A percentile compares a stretch with the other conserved stretches of the same genome.
Conservation (phyloP, 2,888 invertebrate species). For the Agonopterix heracliana region DNA sequence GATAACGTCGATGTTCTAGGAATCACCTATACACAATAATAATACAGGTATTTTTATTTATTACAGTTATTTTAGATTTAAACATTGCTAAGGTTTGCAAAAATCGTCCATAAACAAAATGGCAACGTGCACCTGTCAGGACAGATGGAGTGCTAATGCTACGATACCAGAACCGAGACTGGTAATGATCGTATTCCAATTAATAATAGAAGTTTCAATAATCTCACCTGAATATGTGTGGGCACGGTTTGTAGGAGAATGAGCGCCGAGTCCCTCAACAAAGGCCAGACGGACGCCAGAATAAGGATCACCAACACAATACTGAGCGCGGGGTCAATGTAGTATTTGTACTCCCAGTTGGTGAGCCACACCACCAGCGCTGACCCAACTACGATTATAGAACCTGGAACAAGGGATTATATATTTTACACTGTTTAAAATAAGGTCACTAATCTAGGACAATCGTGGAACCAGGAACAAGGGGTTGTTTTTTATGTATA, state of each 20-base stretch:
- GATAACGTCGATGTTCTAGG: too few species aligned
- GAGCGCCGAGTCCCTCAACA: conserved; percentile 94
- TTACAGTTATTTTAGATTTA: too few species aligned
- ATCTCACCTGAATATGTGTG: conserved; percentile 89
- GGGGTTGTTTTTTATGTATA: neutral
- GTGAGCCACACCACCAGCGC: conserved; percentile 88
- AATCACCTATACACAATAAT: too few species aligned
- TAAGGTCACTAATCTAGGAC: too few species aligned
- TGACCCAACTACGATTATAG: conserved; percentile 92
- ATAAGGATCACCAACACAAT: conserved; percentile 92
- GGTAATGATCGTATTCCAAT: too few species aligned
- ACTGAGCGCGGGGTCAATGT: conserved; percentile 96
- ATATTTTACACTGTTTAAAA: neutral
- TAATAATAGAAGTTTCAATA: too few species aligned
- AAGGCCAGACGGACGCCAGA: conserved; percentile 92
- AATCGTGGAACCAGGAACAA: neutral
- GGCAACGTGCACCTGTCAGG: too few species aligned
- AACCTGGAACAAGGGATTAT: conserved; percentile 79
- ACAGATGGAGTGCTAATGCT: too few species aligned
- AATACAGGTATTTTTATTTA: too few species aligned
- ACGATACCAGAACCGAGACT: too few species aligned
- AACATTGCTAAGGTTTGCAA: too few species aligned
- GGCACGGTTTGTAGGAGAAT: conserved; percentile 99
- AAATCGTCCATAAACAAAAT: too few species aligned
- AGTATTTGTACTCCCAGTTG: conserved; percentile 87